Evolutionary conservation across 2,113 vertebrate genomes (phyloP).

Genomic region (Marmota flaviventris): DNA sequence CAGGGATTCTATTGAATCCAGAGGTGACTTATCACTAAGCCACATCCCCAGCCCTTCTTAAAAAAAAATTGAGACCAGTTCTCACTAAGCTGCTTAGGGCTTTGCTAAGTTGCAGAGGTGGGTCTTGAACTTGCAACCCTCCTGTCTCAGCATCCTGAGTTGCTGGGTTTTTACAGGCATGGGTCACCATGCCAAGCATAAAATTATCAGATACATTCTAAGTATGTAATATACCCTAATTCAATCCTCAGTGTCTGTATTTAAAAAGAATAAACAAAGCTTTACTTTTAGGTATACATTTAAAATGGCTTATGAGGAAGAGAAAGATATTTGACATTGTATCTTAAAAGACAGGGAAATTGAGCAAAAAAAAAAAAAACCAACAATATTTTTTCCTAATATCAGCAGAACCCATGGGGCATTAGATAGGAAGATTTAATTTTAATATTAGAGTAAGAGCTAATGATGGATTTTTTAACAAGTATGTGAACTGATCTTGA

Average conservation of each 20-base stretch:
- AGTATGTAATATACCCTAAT: background rate
- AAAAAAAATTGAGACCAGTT: no score
- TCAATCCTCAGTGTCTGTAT: background rate
- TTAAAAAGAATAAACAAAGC: conserved; percentile 10
- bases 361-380: background rate
- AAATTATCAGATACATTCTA: background rate
- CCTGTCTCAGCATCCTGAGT: no score
- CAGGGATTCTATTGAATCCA: no score
- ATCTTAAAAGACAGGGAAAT: background rate
- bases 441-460: conserved; percentile 17
- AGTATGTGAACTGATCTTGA: background rate
- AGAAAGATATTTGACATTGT: background rate
- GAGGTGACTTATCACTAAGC: no score
- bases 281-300: background rate
- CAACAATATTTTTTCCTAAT: background rate
- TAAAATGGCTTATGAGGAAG: background rate
- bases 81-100: no score
- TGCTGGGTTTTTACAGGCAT: no score
- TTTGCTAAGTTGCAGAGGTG: no score
- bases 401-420: background rate
- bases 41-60: no score
- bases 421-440: background rate
- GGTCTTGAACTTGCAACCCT: no score
- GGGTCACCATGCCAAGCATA: no score
- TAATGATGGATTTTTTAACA: conserved; percentile 6